Evolutionary conservation across 2,113 vertebrate genomes (phyloP), one percentile per base, ranked within the genome.

Genomic region (Entelurus aequoreus): DNA sequence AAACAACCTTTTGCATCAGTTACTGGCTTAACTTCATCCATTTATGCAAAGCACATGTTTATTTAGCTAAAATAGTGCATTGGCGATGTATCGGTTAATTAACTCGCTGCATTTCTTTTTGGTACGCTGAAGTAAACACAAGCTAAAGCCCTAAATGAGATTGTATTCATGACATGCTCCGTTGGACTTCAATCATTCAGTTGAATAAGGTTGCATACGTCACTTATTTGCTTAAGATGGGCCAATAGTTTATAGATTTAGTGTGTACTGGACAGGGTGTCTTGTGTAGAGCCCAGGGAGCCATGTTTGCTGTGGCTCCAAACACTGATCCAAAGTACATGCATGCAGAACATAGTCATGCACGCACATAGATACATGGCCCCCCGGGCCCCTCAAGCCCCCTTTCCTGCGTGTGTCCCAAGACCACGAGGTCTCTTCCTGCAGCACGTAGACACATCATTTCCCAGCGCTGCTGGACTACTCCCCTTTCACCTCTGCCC

Each of bases 381-480:
- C 38, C 4, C 38, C 38, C 6, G 5, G 6, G 5, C 3, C 10
- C 42, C 42, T 3, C 42, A 9, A 3, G 5, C 55, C 49, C 38
- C 16, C 36, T 59, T 1, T 28, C 47, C 14, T 15, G 47, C 49
- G 65, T 62, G 69, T 69, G 65, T 73, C 54, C 11, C 62, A 51
- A 15, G 69, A 80, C 78, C 2, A 16, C 68, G 40, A 76, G 85
- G 72, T 77, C 68, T 82, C 83, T 91, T 88, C 83, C 88, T 89
- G 85, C 66, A 19, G 83, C 90, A 91, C 86, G 84, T 82, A 89
- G 81, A 82, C 80, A 75, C 69, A 80, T 77, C 19, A 49, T 87
- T 90, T 91, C 86, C 83, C 88, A 84, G 80, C 80, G 53, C 79
- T n/a, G 3, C 52, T 51, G 2, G 62, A 62, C 50, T 48, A 62